These are phyloP conservation scores for Gymnobelideus leadbeateri DNA, from an alignment of 2,113 vertebrate genomes.

Conservation along the genomic window DNA sequence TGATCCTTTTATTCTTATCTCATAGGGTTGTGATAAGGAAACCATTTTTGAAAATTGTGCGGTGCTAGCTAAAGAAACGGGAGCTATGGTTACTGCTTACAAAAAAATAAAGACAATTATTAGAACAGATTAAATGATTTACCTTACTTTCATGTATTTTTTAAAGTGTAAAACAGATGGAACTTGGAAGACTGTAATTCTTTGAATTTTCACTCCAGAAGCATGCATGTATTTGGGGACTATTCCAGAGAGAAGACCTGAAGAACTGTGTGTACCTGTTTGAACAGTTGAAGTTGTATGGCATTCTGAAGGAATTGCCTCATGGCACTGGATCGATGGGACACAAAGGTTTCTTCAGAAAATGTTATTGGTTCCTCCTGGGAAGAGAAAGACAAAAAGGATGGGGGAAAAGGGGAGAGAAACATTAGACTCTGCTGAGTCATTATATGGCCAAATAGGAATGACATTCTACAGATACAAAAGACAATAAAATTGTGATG, in stretches of 20 bases:
- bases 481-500: background rate
- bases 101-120: background rate
- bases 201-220: background rate
- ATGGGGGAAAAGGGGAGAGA: background rate
- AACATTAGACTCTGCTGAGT: background rate
- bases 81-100: background rate
- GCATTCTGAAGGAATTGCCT: slow-evolving; percentile 97
- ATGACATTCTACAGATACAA: background rate
- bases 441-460: background rate
- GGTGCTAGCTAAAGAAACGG: background rate
- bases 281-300: slow-evolving; percentile 98
- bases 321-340: slow-evolving; percentile 95
- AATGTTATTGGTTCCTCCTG: slow-evolving; percentile 98
- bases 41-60: background rate
- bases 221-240: background rate
- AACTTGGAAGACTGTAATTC: background rate
- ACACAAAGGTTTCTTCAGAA: slow-evolving; percentile 93
- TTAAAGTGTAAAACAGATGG: background rate
- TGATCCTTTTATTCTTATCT: background rate
- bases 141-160: background rate
- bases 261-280: slow-evolving; percentile 88
- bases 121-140: background rate
- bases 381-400: slow-evolving; percentile 53
- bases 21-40: background rate
- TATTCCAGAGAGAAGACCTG: background rate